Base-by-base conservation (phyloP, 2,797 vertebrate genomes). In the Erpetoichthys calabaricus region DNA sequence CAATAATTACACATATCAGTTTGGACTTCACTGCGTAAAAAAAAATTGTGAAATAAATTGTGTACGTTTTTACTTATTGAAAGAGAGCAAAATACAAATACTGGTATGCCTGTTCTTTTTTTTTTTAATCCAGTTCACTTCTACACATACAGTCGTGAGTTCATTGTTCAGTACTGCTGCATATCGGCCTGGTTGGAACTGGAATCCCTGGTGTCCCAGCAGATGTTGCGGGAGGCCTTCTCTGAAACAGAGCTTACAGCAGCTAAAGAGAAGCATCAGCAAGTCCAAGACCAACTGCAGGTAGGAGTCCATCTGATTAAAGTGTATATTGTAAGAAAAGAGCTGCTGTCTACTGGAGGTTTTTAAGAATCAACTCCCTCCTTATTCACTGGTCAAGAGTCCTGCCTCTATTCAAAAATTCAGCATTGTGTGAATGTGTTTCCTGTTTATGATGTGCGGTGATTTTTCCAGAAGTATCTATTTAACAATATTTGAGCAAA, bases 201-300 rank as follows among this genome's bases (percentile, higher is more conserved):
- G 70, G 91, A 95, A 78, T 89, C 86, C 0, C 86, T 95, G 7
- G 85, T 94, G 65, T 90, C 91, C 45, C 92, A 94, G 79, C 91
- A 95, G 79, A 86, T 85, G 51, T 76, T 95, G 59, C 73, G 91
- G 44, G 91, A 94, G 64, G 91, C 91, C 4, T 92, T 95, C 72
- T 93, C 92, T 0, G 89, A 95, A 4, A 59, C 77, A 0, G 92
- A 95, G 70, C 82, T 94, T 3, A 73, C 84, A 1, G 67, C 76
- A 0, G 90, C 91, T 0, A 92, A 90, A 66, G 89, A 89, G 82
- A 88, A 86, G 69, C 91, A 94, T 62, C 91, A 91, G 66, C 87
- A 89, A 68, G 72, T 93, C 49, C 91, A 92, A 68, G 89, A 94
- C 6, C 84, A 89, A 64, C 77, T 91, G 25, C 92, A 94, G 89